Base-by-base conservation (phyloP, 2,113 vertebrate genomes). In the Forbesichthys papilliferus region DNA sequence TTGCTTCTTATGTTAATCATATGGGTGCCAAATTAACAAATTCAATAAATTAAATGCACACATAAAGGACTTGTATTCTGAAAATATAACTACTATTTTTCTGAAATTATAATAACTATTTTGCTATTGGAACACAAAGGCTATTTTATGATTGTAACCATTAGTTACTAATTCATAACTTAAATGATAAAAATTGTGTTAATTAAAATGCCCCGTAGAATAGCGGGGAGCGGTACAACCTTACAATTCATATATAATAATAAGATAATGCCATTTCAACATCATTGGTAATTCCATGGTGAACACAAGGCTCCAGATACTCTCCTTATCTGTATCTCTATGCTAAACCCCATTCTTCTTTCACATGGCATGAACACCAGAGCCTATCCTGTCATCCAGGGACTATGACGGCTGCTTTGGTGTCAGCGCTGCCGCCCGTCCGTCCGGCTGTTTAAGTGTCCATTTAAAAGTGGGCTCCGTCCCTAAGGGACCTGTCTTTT, bases 401-500 rank as follows among this genome's bases (percentile, higher is more conserved):
- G 34, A 52, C 66, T 75, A 18, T 69, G 64, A 66, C 11, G 66
- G 70, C 66, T 12, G 59, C 52, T 9, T 9, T 16, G 64, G 73
- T 55, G 48, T 64, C 63, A 34, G 74, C 46, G 68, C 77, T 76
- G 74, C 81, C 81, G 61, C 53, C 82, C 81, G 64, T 55, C 69
- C 76, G 52, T 71, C 71, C 66, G 69, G 69, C 85, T 90, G 90
- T 89, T 90, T 87, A 90, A 90, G 83, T 85, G 84, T 82, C 86
- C 64, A 60, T 88, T 87, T 83, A 85, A 88, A 86, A 86, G 74
- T 11, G 75, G 49, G 67, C 78, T 62, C 56, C 3, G 66, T 90
- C 86, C 86, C 88, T 72, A 74, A 75, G 86, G 90, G 36, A 78
- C 83, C 86, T 71, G 86, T 90, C 84, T 91, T 89, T 89, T 90